These are phyloP conservation scores for Murina feae DNA, from an alignment of 2,113 vertebrate species.

Conservation along the genomic window DNA sequence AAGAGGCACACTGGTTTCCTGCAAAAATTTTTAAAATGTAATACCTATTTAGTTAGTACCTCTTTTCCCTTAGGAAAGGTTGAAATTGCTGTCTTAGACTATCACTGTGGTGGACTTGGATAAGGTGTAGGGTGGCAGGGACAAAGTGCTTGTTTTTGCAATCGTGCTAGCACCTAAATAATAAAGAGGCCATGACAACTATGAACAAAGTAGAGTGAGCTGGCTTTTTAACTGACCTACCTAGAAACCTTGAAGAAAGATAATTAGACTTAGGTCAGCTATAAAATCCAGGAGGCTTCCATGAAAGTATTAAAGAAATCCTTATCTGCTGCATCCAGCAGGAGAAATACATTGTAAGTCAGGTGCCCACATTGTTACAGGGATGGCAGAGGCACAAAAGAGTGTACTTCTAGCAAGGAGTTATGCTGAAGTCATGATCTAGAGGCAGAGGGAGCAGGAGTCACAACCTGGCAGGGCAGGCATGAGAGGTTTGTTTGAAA, in stretches of 20 bases:
- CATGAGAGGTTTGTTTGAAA: not conserved
- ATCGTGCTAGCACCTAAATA: not conserved
- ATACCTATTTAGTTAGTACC: not conserved
- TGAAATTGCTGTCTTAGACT: not conserved
- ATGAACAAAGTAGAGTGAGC: not conserved
- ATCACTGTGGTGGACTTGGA: not conserved
- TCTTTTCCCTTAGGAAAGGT: not conserved
- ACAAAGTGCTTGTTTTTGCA: not conserved
- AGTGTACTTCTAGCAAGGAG: not conserved
- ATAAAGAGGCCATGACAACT: not conserved
- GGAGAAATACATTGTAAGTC: not conserved
- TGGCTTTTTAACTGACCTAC: not conserved
- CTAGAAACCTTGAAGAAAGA: not conserved
- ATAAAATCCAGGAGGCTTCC: not conserved
- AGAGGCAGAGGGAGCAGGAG: not conserved
- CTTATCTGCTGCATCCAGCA: not conserved
- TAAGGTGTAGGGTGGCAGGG: not conserved
- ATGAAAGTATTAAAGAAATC: slow-evolving; percentile 5
- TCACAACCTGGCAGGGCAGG: not conserved
- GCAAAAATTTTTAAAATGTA: not conserved
- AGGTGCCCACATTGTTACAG: not conserved
- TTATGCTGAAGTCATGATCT: not conserved
- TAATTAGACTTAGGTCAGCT: not conserved
- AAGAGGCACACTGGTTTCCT: not conserved
- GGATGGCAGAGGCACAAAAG: not conserved